These are phyloP conservation scores for Oncorhynchus nerka DNA, from an alignment of 2,113 vertebrate genomes.

Conservation along the genomic window DNA sequence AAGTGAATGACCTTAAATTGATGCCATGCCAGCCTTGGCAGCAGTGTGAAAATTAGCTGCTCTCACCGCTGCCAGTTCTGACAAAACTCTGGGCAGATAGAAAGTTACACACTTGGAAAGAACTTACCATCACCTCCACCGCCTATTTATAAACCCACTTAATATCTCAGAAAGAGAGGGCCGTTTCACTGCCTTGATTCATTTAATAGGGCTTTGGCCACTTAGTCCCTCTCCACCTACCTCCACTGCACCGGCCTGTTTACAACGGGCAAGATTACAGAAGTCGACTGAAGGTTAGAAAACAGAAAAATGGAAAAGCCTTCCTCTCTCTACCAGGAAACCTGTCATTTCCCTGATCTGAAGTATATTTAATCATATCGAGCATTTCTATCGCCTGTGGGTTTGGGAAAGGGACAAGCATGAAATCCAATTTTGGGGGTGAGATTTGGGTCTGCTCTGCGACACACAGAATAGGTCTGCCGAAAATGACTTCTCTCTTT, in stretches of 20 bases:
- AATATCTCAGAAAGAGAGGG: constrained; percentile 40
- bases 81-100: constrained; percentile 22
- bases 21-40: constrained; percentile 12
- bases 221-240: constrained; percentile 12
- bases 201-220: constrained; percentile 34
- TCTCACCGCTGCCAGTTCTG: constrained; percentile 25
- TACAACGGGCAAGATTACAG: constrained; percentile 12
- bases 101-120: constrained; percentile 29
- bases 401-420: constrained; percentile 27
- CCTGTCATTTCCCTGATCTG: constrained; percentile 15
- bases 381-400: not conserved
- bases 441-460: constrained; percentile 23
- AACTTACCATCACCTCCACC: constrained; percentile 32
- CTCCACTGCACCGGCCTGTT: constrained; percentile 7
- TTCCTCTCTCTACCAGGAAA: constrained; percentile 9
- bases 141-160: constrained; percentile 49
- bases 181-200: constrained; percentile 39
- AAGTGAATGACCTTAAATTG: constrained; percentile 4
- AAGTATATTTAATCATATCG: constrained; percentile 35
- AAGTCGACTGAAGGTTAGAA: constrained; percentile 36
- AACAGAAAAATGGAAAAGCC: constrained; percentile 3
- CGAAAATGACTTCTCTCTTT: not conserved
- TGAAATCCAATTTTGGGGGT: constrained; percentile 40
- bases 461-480: not conserved
- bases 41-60: not conserved